Conservation (phyloP, 2,113 vertebrate species). For the Beaufortia kweichowensis region DNA sequence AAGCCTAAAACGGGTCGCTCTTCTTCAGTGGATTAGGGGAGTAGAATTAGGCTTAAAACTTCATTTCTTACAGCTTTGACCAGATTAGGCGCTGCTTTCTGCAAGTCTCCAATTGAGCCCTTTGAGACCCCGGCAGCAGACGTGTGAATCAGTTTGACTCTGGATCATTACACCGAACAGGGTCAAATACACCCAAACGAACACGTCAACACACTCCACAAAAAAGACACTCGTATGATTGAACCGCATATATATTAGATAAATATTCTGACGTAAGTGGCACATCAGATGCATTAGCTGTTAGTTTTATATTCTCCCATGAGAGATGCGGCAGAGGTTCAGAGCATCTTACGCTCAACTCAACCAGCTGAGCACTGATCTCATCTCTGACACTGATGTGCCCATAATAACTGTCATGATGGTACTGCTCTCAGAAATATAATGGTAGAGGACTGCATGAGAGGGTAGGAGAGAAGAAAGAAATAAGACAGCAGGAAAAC, state of each 20-base stretch:
- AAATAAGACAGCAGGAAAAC: not conserved
- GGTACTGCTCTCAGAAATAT: not conserved
- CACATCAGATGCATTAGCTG: not conserved
- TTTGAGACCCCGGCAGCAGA: not conserved
- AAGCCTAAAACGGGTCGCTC: slow-evolving; percentile 60
- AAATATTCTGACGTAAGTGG: not conserved
- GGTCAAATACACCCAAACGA: not conserved
- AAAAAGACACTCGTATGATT: not conserved
- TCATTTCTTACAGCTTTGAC: slow-evolving; percentile 62
- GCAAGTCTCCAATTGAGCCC: slow-evolving; percentile 35
- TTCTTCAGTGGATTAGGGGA: slow-evolving; percentile 64
- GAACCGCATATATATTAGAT: not conserved
- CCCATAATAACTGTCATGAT: slow-evolving; percentile 16
- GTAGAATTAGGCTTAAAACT: slow-evolving; percentile 60
- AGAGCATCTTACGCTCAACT: not conserved
- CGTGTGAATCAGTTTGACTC: not conserved
- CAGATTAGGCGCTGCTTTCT: slow-evolving; percentile 64
- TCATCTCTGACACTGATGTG: slow-evolving; percentile 8
- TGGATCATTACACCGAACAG: not conserved
- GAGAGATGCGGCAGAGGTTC: slow-evolving; percentile 9
- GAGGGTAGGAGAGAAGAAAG: not conserved
- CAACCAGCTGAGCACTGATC: not conserved
- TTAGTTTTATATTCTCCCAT: not conserved
- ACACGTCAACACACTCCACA: not conserved
- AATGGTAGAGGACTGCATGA: slow-evolving; percentile 10